These are phyloP conservation scores for Tragopan temminckii DNA, from an alignment of 2,797 vertebrate genomes.

Conservation along the genomic window DNA sequence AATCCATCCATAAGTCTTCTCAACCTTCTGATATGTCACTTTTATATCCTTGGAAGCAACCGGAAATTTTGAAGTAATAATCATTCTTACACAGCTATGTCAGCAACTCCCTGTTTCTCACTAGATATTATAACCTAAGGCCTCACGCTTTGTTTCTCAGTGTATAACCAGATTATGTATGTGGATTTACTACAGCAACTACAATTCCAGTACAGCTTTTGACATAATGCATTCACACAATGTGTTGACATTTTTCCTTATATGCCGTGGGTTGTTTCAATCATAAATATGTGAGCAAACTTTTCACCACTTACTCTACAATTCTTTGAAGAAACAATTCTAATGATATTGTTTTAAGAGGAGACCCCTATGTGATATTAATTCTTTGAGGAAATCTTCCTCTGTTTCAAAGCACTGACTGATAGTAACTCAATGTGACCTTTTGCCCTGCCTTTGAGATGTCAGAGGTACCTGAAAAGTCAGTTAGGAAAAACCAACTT, in stretches of 20 bases:
- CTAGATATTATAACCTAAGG: fast-evolving
- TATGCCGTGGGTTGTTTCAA: neutral
- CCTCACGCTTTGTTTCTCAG: neutral
- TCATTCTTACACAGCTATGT: neutral
- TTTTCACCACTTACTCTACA: neutral
- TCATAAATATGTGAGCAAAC: neutral
- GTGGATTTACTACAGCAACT: neutral
- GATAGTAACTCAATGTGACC: neutral
- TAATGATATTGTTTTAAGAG: neutral
- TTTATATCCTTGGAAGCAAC: neutral
- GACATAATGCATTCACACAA: fast-evolving
- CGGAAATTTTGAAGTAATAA: neutral
- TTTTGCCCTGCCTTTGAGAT: conserved; percentile 24
- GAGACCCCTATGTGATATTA: neutral
- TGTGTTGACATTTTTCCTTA: neutral
- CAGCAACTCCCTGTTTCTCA: neutral
- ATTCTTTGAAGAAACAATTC: conserved; percentile 15
- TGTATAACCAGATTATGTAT: neutral
- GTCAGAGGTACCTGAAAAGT: neutral
- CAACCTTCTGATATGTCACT: neutral
- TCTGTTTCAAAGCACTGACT: neutral
- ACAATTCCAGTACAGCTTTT: neutral
- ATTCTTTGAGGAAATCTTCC: conserved; percentile 6
- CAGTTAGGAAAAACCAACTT: neutral
- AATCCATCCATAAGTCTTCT: neutral